Percentiles rank a stretch among this genome's conserved stretches.
These are phyloP conservation scores for Troides oblongomaculatus DNA, from an alignment of 2,888 invertebrate species.

Conservation along the genomic window DNA sequence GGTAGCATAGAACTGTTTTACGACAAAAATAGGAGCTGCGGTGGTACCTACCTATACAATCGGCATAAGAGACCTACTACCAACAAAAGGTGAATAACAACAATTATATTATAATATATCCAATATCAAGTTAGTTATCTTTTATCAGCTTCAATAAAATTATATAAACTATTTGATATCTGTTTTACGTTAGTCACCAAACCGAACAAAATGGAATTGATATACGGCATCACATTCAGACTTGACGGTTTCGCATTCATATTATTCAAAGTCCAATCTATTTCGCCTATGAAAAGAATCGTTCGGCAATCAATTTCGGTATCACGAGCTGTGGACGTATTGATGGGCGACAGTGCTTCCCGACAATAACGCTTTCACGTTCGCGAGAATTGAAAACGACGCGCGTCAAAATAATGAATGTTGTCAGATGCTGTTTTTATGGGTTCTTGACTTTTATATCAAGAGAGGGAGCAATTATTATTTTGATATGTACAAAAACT, in stretches of 20 bases:
- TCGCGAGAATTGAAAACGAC: slow-evolving; percentile 12
- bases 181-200: background rate
- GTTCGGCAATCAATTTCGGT: slow-evolving; percentile 26
- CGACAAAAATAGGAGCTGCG: too few relatives aligned
- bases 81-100: too few relatives aligned
- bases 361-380: slow-evolving; percentile 21
- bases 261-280: slow-evolving; percentile 28
- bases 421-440: background rate
- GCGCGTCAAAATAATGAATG: slow-evolving; percentile 9
- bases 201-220: slow-evolving; percentile 2
- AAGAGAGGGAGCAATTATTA: background rate
- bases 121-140: too few relatives aligned
- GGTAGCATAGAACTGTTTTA: too few relatives aligned
- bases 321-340: slow-evolving; percentile 25
- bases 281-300: slow-evolving; percentile 27
- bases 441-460: slow-evolving; percentile 1
- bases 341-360: slow-evolving; percentile 16
- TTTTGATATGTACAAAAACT: background rate
- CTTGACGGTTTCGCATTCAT: background rate
- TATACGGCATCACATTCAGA: slow-evolving; percentile 1
- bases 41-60: too few relatives aligned
- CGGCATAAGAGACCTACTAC: too few relatives aligned
- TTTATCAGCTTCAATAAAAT: too few relatives aligned
- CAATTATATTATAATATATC: too few relatives aligned
- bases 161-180: too few relatives aligned